Conservation (phyloP, 2,113 vertebrate genomes). For the Anguilla rostrata region DNA sequence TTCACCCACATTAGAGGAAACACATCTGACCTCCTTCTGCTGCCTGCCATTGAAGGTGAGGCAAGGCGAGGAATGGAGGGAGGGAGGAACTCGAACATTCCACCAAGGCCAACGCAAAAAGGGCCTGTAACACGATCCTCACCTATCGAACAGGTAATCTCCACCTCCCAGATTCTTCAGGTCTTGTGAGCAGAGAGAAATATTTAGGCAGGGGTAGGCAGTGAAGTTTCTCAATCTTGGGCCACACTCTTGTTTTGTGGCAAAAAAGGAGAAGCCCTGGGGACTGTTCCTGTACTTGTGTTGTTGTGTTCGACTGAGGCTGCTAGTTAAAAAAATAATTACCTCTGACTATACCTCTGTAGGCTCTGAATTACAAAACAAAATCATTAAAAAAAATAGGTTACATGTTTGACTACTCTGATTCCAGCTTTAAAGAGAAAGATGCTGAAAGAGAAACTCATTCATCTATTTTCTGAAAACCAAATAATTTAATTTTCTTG, state of each 20-base stretch:
- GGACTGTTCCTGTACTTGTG: neutral
- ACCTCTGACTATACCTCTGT: too few species aligned
- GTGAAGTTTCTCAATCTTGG: neutral
- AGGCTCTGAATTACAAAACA: too few species aligned
- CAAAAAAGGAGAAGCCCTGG: neutral
- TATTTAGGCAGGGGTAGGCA: neutral
- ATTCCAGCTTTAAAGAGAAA: too few species aligned
- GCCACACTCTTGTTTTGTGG: neutral
- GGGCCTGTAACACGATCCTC: neutral
- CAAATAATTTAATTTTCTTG: too few species aligned
- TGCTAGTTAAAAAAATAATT: neutral
- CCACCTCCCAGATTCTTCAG: neutral
- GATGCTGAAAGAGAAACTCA: too few species aligned
- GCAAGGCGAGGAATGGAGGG: neutral
- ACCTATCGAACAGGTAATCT: neutral
- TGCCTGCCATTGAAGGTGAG: neutral
- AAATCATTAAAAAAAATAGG: too few species aligned
- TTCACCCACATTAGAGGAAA: neutral
- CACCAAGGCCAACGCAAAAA: neutral
- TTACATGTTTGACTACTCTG: too few species aligned
- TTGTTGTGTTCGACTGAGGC: neutral
- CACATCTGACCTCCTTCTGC: neutral
- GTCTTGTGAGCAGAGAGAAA: slow-evolving; percentile 18
- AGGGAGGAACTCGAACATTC: neutral
- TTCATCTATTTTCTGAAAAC: too few species aligned